These are phyloP conservation scores for Dexiosoma caninum DNA, from an alignment of 2,888 invertebrate genomes.

Conservation along the genomic window DNA sequence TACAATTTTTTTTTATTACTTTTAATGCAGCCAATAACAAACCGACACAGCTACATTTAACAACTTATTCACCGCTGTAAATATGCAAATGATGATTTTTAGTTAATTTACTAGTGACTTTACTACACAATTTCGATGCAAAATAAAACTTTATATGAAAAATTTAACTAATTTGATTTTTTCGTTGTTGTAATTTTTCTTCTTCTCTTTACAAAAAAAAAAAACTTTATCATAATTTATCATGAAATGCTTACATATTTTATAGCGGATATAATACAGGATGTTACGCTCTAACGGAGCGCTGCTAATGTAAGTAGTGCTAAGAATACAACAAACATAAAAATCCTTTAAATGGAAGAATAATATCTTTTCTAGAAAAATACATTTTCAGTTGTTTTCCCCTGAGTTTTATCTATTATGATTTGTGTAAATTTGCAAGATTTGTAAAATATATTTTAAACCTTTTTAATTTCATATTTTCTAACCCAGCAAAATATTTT, in stretches of 20 bases:
- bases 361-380: background rate
- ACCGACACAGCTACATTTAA: background rate
- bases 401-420: background rate
- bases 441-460: no score
- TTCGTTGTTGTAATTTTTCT: conserved; percentile 5
- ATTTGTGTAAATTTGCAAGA: conserved; percentile 2
- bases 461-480: background rate
- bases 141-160: background rate
- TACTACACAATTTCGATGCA: background rate
- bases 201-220: conserved; percentile 2
- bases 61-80: background rate
- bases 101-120: background rate
- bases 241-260: conserved; percentile 52
- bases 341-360: background rate
- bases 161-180: conserved; percentile 27
- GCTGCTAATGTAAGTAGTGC: conserved; percentile 76
- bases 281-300: conserved; percentile 78
- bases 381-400: conserved; percentile 9
- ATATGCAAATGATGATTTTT: background rate
- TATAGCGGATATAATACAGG: conserved; percentile 78
- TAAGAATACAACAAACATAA: conserved; percentile 37
- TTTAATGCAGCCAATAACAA: background rate
- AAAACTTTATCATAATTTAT: conserved; percentile 36
- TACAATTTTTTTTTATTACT: background rate
- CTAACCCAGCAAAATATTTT: background rate